Conservation (phyloP, 2,888 invertebrate genomes). For the Junonia oenone region DNA sequence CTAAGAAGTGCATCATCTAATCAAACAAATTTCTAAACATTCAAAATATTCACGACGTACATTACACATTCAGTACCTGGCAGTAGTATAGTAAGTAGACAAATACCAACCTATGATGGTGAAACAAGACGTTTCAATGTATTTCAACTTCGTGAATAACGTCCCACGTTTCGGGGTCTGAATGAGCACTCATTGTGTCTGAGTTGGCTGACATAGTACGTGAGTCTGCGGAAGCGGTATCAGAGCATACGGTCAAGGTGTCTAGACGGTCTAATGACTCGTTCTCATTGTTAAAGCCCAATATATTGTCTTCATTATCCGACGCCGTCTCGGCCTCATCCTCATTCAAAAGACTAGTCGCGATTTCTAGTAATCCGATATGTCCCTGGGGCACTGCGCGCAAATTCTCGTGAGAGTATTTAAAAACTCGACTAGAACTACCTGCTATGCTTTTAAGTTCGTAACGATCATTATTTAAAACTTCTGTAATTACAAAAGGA, state of each 20-base stretch:
- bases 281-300: neutral
- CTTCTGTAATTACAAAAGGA: neutral
- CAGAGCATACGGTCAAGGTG: constrained; percentile 2
- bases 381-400: neutral
- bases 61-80: neutral
- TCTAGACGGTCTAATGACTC: neutral
- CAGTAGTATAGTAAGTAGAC: neutral
- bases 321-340: constrained; percentile 8
- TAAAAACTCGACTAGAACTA: neutral
- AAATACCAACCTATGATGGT: neutral
- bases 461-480: neutral
- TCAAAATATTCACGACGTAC: neutral
- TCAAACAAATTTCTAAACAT: neutral
- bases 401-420: neutral
- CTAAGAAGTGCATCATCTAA: neutral
- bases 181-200: constrained; percentile 6
- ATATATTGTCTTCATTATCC: neutral
- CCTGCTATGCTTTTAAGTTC: neutral
- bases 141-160: neutral
- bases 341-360: neutral
- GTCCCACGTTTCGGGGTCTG: neutral
- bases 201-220: constrained; percentile 6
- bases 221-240: constrained; percentile 1
- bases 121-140: neutral
- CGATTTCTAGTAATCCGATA: neutral